A percentile compares a stretch with the other conserved stretches of the same genome.
phyloP scores from a whole-genome alignment of 2,888 invertebrate species.

The Temnothorax unifasciatus region DNA sequence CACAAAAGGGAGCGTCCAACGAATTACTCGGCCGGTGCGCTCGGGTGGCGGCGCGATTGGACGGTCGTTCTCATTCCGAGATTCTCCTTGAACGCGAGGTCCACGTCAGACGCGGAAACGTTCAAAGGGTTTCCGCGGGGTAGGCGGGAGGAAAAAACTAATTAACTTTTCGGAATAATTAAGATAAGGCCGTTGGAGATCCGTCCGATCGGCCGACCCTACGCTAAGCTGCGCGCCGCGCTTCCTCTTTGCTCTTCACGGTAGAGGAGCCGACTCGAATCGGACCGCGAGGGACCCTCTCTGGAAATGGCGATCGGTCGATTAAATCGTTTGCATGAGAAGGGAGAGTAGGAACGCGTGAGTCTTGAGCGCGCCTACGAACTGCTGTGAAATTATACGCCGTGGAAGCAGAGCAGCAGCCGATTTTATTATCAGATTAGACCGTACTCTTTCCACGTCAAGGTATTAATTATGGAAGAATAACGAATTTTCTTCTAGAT shows the following conservation, averaged over 20 bases:
- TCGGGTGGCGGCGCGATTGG: constrained; percentile 74
- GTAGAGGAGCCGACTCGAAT: constrained; percentile 62
- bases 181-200: constrained; percentile 83
- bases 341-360: constrained; percentile 48
- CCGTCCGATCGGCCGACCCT: constrained; percentile 80
- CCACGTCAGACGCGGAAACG: constrained; percentile 79
- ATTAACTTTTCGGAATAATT: constrained; percentile 85
- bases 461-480: constrained; percentile 2
- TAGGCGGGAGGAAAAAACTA: constrained; percentile 82
- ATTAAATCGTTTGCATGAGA: constrained; percentile 78
- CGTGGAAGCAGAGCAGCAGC: constrained; percentile 11
- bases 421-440: constrained; percentile 48
- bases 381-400: constrained; percentile 43
- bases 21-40: constrained; percentile 76
- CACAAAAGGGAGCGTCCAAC: constrained; percentile 78
- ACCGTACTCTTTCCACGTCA: not conserved
- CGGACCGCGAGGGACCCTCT: constrained; percentile 44
- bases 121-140: constrained; percentile 79
- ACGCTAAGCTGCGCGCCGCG: constrained; percentile 63
- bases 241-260: constrained; percentile 64
- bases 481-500: constrained; percentile 5
- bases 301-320: constrained; percentile 76
- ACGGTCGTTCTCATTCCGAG: constrained; percentile 79
- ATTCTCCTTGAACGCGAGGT: constrained; percentile 78
- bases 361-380: constrained; percentile 36